Evolutionary conservation across 92 coral and sea anemone genomes (phyloP), one percentile per base, ranked within the genome.

Genomic region (Desmophyllum pertusum): DNA sequence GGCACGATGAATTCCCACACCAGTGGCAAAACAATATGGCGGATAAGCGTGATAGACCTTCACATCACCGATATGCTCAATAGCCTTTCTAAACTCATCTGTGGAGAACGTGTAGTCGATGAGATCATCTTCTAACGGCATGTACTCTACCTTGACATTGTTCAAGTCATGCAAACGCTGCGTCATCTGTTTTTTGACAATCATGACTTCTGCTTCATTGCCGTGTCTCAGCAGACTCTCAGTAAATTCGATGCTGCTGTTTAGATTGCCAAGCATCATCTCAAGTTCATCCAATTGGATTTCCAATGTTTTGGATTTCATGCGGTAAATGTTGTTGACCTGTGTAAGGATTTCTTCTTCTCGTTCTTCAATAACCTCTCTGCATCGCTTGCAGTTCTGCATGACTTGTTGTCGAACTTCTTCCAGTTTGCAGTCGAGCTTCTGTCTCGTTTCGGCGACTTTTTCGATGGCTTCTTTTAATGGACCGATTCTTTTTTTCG

Each of bases 171-270:
- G 94, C 53, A 96, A 77, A 38, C 98, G 84, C 52, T 93, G 91
- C 1, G 98, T 94, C 95, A 96, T 88, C 61, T 96, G 98, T 52
- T 96, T 96, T 78, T 92, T 83, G 1, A 96, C 98, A 27, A 96
- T 48, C 93, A 95, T 96, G 55, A 96, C 98, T 55, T 96, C 98
- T 13, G 98, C 98, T 79, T 96, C 98, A 87, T 96, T 96, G 18
- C 98, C 98, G 76, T 96, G 98, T 30, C 87, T 74, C 0, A 96
- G 93, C 27, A 95, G 92, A 46, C 93, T 96, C 76, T 96, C 98
- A 0, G 98, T 94, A 77, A 96, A 96, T 73, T 96, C 98, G 46
- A 95, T 93, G 25, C 98, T 90, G 78, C 98, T 94, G 70, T 91
- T 92, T 36, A 96, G 73, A 71, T 95, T 96, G 0, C 98, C 98